A percentile compares a stretch with the other conserved stretches of the same genome.
Evolutionary conservation across 2,113 vertebrate genomes (phyloP).

Genomic region (Leiothrix lutea): DNA sequence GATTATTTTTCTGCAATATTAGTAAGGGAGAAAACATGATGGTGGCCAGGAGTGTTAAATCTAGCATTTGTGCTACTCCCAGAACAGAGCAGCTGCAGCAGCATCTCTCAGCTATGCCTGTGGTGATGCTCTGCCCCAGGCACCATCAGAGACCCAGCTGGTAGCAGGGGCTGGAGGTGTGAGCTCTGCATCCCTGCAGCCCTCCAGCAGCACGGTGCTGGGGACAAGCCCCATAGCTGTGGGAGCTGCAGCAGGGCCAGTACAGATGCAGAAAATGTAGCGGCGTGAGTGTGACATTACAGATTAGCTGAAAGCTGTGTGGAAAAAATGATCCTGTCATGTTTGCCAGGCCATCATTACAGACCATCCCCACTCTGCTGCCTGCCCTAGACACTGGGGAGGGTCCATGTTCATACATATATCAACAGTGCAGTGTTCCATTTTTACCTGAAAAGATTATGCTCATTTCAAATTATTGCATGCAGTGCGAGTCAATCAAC

Average conservation of each 20-base stretch:
- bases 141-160: not conserved
- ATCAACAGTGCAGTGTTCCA: not conserved
- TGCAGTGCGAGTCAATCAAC: conserved; percentile 16
- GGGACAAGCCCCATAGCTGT: not conserved
- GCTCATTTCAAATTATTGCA: conserved; percentile 40
- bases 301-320: not conserved
- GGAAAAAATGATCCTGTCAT: not conserved
- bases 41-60: not conserved
- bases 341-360: not conserved
- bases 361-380: not conserved
- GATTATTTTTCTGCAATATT: not conserved
- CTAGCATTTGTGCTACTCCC: not conserved
- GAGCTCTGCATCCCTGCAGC: not conserved
- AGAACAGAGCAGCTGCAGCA: not conserved
- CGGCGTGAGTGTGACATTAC: not conserved
- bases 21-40: not conserved
- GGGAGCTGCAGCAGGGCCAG: not conserved
- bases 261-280: not conserved
- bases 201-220: rapidly evolving
- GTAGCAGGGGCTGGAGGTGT: not conserved
- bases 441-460: conserved; percentile 7
- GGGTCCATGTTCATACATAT: not conserved
- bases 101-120: not conserved
- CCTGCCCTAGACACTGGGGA: conserved; percentile 4
- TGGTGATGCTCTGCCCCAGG: not conserved